Evolutionary conservation across 92 coral and sea anemone species (phyloP), one percentile per base, ranked within the genome.

Genomic region (Siderastrea radians): DNA sequence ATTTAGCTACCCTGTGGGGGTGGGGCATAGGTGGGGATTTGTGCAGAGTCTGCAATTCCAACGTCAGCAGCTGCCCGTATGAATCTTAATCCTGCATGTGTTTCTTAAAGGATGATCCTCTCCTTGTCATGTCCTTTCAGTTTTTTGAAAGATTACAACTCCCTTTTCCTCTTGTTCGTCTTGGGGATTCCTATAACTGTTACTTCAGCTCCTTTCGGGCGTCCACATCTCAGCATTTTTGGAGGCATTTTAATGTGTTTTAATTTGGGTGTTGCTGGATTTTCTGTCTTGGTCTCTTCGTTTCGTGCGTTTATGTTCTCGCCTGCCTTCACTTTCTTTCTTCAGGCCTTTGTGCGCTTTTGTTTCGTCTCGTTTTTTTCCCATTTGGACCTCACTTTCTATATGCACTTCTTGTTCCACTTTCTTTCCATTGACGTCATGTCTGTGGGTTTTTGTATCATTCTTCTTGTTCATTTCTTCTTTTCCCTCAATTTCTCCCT

Each of bases 151-250:
- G 93, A 90, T 86, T 47, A 43, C 55, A 90, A 50, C 15, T 70
- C 65, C 50, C 11, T 57, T 75, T 73, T 81, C 73, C 75, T 91
- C 84, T 91, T 91, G 69, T 89, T 78, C 2, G 83, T 65, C 61
- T 72, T 80, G 63, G 92, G 85, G 14, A 87, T 49, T 3, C 94
- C 92, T 19, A 87, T 72, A 46, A 87, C 91, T 63, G 94, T 91
- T 47, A 91, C 43, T 74, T 87, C 94, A 6, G 91, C 87, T 54
- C 84, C 94, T 81, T 91, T 87, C 43, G 91, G 93, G 61, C 91
- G 82, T 55, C 91, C 90, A 67, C 86, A 75, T 85, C 62, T 90
- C 55, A 68, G 58, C 74, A 84, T 85, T 72, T 90, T 90, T 10
- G 87, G 87, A 46, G 93, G 90, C 87, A 90, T 85, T 73, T 86